These are phyloP conservation scores for Diarsia mendica DNA, from an alignment of 2,888 invertebrate species.

Conservation along the genomic window DNA sequence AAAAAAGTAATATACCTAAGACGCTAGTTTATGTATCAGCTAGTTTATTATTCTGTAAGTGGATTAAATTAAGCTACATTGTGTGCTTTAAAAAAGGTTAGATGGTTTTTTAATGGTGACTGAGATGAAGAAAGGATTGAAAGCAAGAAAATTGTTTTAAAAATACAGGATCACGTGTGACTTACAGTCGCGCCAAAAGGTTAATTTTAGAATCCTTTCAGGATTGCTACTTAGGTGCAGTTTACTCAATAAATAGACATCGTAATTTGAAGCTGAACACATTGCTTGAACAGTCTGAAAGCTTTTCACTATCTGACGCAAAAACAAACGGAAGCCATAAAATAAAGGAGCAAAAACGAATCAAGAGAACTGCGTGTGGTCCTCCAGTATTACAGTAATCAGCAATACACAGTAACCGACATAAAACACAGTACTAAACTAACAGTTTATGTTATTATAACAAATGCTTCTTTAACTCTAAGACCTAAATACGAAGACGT, in stretches of 20 bases:
- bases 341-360: background rate
- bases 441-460: slow-evolving; percentile 26
- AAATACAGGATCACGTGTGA: background rate
- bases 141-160: background rate
- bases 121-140: background rate
- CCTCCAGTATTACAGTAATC: background rate
- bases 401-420: slow-evolving; percentile 8
- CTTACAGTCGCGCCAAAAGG: too few species aligned
- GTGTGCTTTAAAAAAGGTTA: background rate
- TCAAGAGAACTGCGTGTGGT: background rate
- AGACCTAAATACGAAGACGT: slow-evolving; percentile 38
- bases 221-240: background rate
- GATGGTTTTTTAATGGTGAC: background rate
- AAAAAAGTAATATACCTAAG: slow-evolving; percentile 50
- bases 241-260: background rate
- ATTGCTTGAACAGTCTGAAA: background rate
- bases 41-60: slow-evolving; percentile 21
- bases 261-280: background rate
- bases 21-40: slow-evolving; percentile 52
- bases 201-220: background rate
- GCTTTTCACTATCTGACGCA: background rate
- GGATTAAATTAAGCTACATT: background rate
- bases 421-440: slow-evolving; percentile 20
- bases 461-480: slow-evolving; percentile 17
- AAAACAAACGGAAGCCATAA: background rate